These are phyloP conservation scores for Alosa sapidissima DNA, from an alignment of 2,797 vertebrate species.

Conservation along the genomic window DNA sequence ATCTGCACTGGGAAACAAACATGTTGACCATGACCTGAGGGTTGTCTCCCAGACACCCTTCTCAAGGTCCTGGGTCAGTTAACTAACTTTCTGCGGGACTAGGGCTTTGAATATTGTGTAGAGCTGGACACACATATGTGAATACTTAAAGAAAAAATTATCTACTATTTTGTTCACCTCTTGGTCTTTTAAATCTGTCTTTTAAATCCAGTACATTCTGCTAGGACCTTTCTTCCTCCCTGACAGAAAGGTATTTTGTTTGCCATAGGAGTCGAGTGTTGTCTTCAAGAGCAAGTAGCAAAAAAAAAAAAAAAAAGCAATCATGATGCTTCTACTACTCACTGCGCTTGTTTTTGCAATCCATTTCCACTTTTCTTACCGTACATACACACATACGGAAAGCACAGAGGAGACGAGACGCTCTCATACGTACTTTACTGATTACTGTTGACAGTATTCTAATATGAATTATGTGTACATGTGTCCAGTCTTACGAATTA, in stretches of 20 bases:
- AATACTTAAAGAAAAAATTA: conserved; percentile 2
- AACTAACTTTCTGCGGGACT: conserved; percentile 5
- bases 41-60: background rate
- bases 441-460: conserved; percentile 23
- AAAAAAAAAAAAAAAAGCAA: background rate
- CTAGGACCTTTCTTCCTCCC: background rate
- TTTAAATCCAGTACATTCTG: background rate
- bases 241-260: conserved; percentile 1
- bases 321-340: background rate
- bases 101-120: conserved; percentile 10
- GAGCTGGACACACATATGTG: conserved; percentile 16
- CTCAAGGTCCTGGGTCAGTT: background rate
- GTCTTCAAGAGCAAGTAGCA: conserved; percentile 7
- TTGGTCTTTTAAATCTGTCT: conserved; percentile 12
- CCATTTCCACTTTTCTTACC: background rate
- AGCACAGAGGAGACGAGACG: background rate
- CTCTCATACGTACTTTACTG: background rate
- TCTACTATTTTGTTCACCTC: background rate
- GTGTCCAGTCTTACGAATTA: conserved; percentile 12
- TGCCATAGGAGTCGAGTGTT: conserved; percentile 2
- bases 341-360: background rate
- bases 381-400: background rate
- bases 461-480: conserved; percentile 18
- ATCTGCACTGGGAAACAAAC: background rate
- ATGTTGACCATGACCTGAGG: background rate